Percentiles rank a stretch among this genome's conserved stretches.
Evolutionary conservation across 2,888 invertebrate species (phyloP).

Genomic region (Hydriomena furcata): DNA sequence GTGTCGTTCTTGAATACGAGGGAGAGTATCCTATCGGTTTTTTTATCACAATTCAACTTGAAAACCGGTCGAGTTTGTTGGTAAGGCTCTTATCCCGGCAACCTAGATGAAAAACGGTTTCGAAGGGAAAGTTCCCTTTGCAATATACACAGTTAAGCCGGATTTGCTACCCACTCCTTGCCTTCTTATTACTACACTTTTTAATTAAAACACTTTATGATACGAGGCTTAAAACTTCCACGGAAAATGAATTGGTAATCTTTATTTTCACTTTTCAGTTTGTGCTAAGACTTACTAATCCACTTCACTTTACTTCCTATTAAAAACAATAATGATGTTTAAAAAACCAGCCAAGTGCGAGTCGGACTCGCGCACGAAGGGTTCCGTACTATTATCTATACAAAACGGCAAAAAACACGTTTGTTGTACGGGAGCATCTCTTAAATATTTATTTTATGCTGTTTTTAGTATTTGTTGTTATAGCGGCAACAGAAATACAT

Average conservation of each 20-base stretch:
- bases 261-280: conserved; percentile 14
- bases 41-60: too few relatives aligned
- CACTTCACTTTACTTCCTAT: neutral
- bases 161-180: conserved; percentile 73
- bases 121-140: conserved; percentile 60
- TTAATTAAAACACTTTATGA: conserved; percentile 75
- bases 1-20: too few relatives aligned
- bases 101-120: conserved; percentile 63
- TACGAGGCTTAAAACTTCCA: conserved; percentile 51
- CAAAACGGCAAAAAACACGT: too few relatives aligned
- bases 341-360: too few relatives aligned
- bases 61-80: conserved; percentile 22
- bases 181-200: conserved; percentile 62
- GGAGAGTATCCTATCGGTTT: too few relatives aligned
- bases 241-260: conserved; percentile 16
- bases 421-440: too few relatives aligned
- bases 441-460: too few relatives aligned
- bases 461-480: too few relatives aligned
- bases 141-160: conserved; percentile 68
- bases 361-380: too few relatives aligned
- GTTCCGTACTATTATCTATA: too few relatives aligned
- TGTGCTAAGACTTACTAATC: neutral
- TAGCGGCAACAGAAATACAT: too few relatives aligned
- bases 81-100: conserved; percentile 42
- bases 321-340: too few relatives aligned